Evolutionary conservation across 64 coral and sea anemone species (phyloP).

Genomic region (Montipora foliosa): DNA sequence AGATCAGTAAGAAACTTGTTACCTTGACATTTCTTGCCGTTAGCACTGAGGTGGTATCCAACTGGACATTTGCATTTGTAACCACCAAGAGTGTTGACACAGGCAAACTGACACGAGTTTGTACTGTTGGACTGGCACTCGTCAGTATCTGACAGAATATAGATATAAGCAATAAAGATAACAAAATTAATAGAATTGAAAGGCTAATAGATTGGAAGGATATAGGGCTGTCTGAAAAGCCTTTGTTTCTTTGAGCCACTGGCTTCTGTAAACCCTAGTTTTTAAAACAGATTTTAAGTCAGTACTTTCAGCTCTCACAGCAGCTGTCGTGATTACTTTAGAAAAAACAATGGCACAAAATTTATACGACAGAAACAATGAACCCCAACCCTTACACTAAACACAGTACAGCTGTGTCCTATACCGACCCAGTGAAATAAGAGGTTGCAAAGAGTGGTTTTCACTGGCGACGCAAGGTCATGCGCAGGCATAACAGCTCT

Average conservation of each 20-base stretch:
- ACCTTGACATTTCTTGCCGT: constrained; percentile 89
- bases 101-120: constrained; percentile 77
- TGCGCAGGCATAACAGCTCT: too few species aligned
- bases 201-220: neutral
- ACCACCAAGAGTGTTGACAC: constrained; percentile 81
- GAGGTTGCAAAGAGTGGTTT: too few species aligned
- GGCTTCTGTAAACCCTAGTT: too few species aligned
- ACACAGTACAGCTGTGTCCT: too few species aligned
- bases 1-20: neutral
- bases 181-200: neutral
- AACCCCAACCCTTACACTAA: too few species aligned
- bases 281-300: too few species aligned
- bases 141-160: constrained; percentile 70
- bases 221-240: neutral
- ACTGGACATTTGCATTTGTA: constrained; percentile 83
- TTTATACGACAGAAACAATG: too few species aligned
- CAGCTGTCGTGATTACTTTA: too few species aligned
- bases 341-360: too few species aligned
- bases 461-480: too few species aligned
- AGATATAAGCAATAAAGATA: neutral
- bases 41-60: constrained; percentile 74
- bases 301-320: too few species aligned
- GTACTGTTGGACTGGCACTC: constrained; percentile 83
- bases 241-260: neutral
- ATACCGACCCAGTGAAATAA: too few species aligned